These are phyloP conservation scores for Cryptomyrus ogoouensis DNA, from an alignment of 2,113 vertebrate genomes.

Conservation along the genomic window DNA sequence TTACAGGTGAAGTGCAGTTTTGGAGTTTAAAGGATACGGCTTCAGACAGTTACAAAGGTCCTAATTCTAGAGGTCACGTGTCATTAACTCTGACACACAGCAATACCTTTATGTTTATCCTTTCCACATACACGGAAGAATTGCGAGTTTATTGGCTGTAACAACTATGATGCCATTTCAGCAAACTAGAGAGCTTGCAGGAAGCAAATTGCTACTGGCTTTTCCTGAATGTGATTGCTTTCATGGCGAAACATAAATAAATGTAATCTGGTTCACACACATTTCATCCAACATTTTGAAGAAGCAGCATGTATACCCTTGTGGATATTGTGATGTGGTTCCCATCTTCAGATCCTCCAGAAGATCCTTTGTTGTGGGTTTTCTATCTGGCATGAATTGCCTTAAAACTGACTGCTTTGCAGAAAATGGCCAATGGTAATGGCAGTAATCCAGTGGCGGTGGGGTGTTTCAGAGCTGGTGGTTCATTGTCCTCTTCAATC, in stretches of 20 bases:
- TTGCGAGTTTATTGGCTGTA: neutral
- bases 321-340: slow-evolving; percentile 22
- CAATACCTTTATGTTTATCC: neutral
- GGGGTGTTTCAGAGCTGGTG: neutral
- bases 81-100: neutral
- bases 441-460: neutral
- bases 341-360: slow-evolving; percentile 25
- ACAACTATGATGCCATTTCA: neutral
- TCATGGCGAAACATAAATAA: slow-evolving; percentile 25
- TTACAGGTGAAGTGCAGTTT: slow-evolving; percentile 70
- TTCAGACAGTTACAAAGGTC: neutral
- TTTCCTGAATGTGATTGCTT: slow-evolving; percentile 33
- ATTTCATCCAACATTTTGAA: slow-evolving; percentile 34
- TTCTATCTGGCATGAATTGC: neutral
- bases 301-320: slow-evolving; percentile 29
- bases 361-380: slow-evolving; percentile 25
- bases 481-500: neutral
- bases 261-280: slow-evolving; percentile 28
- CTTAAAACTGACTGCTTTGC: slow-evolving; percentile 7
- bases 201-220: neutral
- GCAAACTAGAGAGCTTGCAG: neutral
- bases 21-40: neutral
- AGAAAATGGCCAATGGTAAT: slow-evolving; percentile 6
- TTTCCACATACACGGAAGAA: neutral
- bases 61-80: neutral